A percentile compares a stretch with the other conserved stretches of the same genome.
These are phyloP conservation scores for Cephalopachus bancanus DNA, from an alignment of 2,797 vertebrate genomes.

Conservation along the genomic window DNA sequence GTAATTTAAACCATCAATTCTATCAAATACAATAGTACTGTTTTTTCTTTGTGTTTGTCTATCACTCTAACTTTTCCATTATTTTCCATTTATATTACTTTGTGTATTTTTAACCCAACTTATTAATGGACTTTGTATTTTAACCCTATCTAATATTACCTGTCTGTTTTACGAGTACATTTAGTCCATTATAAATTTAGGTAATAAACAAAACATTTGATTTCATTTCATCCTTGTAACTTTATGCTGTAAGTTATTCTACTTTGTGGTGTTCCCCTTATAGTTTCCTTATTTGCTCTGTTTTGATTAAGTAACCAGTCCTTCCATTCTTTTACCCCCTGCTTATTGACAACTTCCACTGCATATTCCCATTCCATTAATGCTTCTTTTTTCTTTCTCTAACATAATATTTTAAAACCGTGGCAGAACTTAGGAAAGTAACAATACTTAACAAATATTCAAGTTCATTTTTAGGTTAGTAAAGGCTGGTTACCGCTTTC, in stretches of 20 bases:
- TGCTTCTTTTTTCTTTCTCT: neutral
- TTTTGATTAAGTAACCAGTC: neutral
- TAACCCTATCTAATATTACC: neutral
- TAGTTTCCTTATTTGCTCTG: neutral
- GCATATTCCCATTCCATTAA: neutral
- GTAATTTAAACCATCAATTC: neutral
- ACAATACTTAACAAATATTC: neutral
- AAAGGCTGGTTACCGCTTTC: constrained; percentile 14
- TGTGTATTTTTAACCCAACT: neutral
- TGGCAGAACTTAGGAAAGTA: constrained; percentile 29
- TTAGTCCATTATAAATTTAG: neutral
- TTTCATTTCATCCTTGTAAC: neutral
- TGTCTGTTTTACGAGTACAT: neutral
- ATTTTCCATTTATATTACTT: neutral
- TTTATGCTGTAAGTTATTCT: neutral
- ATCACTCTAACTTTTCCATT: neutral
- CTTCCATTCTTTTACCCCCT: neutral
- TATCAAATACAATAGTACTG: neutral
- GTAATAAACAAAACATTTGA: neutral
- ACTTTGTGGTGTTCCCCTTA: neutral
- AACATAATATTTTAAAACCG: constrained; percentile 16
- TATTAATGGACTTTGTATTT: neutral
- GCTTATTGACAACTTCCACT: neutral
- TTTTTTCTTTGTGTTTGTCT: neutral
- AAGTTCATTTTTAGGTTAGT: constrained; percentile 49